Percentiles rank a stretch among this genome's conserved stretches.
These are phyloP conservation scores for Microchrysa polita DNA, from an alignment of 2,888 invertebrate genomes.

Conservation along the genomic window DNA sequence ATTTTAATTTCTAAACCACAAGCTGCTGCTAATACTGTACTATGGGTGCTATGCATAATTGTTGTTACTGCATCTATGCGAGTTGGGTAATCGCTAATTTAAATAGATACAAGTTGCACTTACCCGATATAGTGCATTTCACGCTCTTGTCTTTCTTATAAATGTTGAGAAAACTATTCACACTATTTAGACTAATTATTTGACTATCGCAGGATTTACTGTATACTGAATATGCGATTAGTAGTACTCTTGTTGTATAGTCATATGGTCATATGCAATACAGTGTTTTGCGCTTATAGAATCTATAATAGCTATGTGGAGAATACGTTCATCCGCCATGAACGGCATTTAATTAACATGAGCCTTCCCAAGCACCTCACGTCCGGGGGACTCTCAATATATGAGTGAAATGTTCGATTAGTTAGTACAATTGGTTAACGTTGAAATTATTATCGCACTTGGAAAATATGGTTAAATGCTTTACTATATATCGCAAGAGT, in stretches of 20 bases:
- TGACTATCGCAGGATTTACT: constrained; percentile 19
- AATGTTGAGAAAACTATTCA: constrained; percentile 15
- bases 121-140: constrained; percentile 24
- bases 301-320: too few relatives aligned
- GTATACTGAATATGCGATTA: too few relatives aligned
- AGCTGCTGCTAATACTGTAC: too few relatives aligned
- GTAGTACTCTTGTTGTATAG: not conserved
- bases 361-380: too few relatives aligned
- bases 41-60: too few relatives aligned
- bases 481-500: too few relatives aligned
- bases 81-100: constrained; percentile 37
- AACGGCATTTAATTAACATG: too few relatives aligned
- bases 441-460: constrained; percentile 22
- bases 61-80: not conserved
- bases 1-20: too few relatives aligned
- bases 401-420: constrained; percentile 25
- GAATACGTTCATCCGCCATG: not conserved
- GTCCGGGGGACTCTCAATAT: too few relatives aligned
- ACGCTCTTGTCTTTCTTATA: constrained; percentile 21
- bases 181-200: constrained; percentile 38
- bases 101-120: constrained; percentile 14
- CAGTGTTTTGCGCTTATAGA: too few relatives aligned
- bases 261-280: not conserved
- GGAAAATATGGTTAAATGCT: not conserved
- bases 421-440: constrained; percentile 17